These are phyloP conservation scores for Meloidogyne floridensis DNA, from an alignment of 1,140 invertebrate species.

Conservation along the genomic window DNA sequence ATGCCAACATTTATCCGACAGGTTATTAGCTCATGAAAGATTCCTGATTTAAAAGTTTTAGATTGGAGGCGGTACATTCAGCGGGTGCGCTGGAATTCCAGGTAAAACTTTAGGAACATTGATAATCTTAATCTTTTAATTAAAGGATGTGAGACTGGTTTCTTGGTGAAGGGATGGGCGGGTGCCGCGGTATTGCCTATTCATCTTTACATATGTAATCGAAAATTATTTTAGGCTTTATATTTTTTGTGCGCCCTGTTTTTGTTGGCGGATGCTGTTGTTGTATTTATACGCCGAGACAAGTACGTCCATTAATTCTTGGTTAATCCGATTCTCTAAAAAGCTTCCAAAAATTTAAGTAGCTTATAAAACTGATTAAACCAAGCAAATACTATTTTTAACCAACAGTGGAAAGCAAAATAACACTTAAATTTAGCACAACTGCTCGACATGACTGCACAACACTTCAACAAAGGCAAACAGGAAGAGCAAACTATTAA, in stretches of 20 bases:
- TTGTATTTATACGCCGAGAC: slow-evolving; percentile 59
- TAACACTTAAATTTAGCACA: background rate
- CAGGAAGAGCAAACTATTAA: slow-evolving; percentile 6
- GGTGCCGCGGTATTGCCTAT: slow-evolving; percentile 55
- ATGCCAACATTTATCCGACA: slow-evolving; percentile 64
- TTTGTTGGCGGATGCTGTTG: slow-evolving; percentile 52
- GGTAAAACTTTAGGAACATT: slow-evolving; percentile 36
- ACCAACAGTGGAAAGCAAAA: too few relatives aligned
- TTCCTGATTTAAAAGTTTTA: background rate
- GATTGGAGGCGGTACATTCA: slow-evolving; percentile 59
- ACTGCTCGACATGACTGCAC: background rate
- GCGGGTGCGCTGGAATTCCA: slow-evolving; percentile 62
- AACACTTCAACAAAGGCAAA: background rate
- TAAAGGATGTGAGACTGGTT: slow-evolving; percentile 22
- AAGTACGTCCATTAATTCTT: slow-evolving; percentile 45
- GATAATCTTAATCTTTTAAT: background rate
- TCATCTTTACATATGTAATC: background rate
- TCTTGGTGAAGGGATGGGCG: slow-evolving; percentile 61
- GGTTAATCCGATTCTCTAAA: background rate
- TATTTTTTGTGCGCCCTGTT: slow-evolving; percentile 61
- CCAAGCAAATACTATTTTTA: too few relatives aligned
- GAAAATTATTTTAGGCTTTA: slow-evolving; percentile 51
- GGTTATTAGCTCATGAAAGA: background rate
- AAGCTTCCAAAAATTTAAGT: too few relatives aligned
- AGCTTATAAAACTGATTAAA: too few relatives aligned